These are phyloP conservation scores for Syrmaticus mikado DNA, from an alignment of 2,113 vertebrate species.

Conservation along the genomic window DNA sequence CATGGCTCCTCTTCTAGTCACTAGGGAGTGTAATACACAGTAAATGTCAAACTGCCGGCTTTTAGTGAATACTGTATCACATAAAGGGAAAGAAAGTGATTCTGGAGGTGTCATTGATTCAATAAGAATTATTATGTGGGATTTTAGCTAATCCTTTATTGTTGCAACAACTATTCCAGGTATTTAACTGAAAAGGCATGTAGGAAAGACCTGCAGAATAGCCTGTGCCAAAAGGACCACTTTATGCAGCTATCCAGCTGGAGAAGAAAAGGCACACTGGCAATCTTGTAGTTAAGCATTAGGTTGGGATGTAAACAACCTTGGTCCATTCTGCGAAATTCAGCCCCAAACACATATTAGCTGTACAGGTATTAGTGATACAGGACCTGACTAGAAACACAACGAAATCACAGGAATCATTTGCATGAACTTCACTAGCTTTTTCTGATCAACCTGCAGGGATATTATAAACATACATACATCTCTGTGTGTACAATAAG, in stretches of 20 bases:
- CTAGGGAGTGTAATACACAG: neutral
- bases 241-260: accelerated
- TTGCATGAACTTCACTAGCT: neutral
- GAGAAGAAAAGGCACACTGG: neutral
- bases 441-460: neutral
- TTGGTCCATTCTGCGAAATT: neutral
- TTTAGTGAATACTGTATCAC: neutral
- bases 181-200: neutral
- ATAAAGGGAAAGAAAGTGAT: neutral
- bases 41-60: neutral
- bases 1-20: neutral
- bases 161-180: neutral
- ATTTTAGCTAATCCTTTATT: neutral
- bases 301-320: neutral
- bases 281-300: neutral
- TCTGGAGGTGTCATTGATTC: neutral
- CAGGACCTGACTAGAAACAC: neutral
- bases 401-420: neutral
- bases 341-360: neutral
- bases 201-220: neutral
- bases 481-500: neutral
- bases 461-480: neutral
- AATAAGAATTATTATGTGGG: neutral
- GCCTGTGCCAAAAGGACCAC: neutral
- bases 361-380: neutral